Evolutionary conservation across 2,888 invertebrate species (phyloP), one percentile per base, ranked within the genome.

Genomic region (Mantis religiosa): DNA sequence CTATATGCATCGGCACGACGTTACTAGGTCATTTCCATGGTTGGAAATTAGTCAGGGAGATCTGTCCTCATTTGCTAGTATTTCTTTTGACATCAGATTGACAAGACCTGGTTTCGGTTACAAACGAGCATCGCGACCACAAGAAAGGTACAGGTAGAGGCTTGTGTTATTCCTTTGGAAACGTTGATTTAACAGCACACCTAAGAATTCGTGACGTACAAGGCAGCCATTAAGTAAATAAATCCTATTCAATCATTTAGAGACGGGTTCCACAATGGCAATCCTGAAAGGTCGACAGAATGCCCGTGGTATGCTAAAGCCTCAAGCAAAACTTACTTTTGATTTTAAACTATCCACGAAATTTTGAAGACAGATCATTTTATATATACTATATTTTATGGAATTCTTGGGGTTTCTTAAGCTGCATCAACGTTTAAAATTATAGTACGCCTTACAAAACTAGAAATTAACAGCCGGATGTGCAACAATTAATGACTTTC

Each of bases 31-130:
- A 71, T 71, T 71, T 71, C 54, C 54, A 71, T 71, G 54, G 54
- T 20, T 20, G 82, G 30, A 87, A 87, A 87, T 87, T 87, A 87
- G 87, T 87, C 87, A 87, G 30, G 87, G 87, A 87, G 87, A 87
- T 87, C 82, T 87, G 82, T 87, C 54, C 54, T 71, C 54, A 20
- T 71, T 71, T 71, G 20, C 54, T 71, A 71, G 54, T 20, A 25
- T 71, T 71, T 71, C 54, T 71, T 71, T 71, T 71, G 54, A 71
- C 54, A 71, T 71, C 54, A 71, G 54, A 71, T 71, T 71, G 54
- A 71, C 54, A 71, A 71, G 54, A 15, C 54, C 6, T 20, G 54
- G 54, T 20, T 71, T 25, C 20, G 54, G 54, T 71, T 71, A 71
- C 15, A 71, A 71, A 71, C 20, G 54, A 71, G 4, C 54, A 25